These are phyloP conservation scores for Acrobeloides nanus DNA, from an alignment of 2,888 invertebrate genomes.

Conservation along the genomic window DNA sequence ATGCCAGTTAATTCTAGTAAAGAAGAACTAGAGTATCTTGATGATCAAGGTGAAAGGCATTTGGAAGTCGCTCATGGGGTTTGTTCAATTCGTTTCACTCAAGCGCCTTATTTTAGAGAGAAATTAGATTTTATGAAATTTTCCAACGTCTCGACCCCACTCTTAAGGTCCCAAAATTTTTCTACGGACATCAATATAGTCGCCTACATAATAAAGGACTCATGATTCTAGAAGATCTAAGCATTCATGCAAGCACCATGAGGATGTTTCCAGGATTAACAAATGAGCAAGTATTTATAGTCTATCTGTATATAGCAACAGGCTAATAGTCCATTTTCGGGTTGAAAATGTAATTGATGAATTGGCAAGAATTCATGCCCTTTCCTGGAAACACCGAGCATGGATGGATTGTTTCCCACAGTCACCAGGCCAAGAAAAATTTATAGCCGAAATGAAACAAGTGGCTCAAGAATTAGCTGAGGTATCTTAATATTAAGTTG, in stretches of 20 bases:
- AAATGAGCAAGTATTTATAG: conserved; percentile 25
- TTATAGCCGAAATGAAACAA: conserved; percentile 6
- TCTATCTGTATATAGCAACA: no score
- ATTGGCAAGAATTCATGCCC: conserved; percentile 20
- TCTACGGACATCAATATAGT: conserved; percentile 22
- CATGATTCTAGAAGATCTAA: conserved; percentile 30
- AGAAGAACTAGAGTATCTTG: no score
- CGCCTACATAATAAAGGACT: conserved; percentile 17
- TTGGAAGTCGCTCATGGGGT: no score
- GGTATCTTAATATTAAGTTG: no score
- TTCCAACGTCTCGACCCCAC: no score
- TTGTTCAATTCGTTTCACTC: no score
- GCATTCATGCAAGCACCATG: conserved; percentile 11
- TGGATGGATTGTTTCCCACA: no score
- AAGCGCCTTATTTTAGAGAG: no score
- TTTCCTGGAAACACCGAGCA: conserved; percentile 24
- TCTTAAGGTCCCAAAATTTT: conserved; percentile 23
- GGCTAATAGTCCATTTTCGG: no score
- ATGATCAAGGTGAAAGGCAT: no score
- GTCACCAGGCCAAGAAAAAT: conserved; percentile 7
- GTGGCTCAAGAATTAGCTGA: conserved; percentile 5
- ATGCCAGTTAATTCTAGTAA: no score
- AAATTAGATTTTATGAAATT: no score
- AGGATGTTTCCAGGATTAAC: conserved; percentile 27
- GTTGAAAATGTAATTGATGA: conserved; percentile 23